Percentiles rank a stretch among this genome's conserved stretches.
These are phyloP conservation scores for Orientallactaga sibirica DNA, from an alignment of 2,797 vertebrate species.

Conservation along the genomic window DNA sequence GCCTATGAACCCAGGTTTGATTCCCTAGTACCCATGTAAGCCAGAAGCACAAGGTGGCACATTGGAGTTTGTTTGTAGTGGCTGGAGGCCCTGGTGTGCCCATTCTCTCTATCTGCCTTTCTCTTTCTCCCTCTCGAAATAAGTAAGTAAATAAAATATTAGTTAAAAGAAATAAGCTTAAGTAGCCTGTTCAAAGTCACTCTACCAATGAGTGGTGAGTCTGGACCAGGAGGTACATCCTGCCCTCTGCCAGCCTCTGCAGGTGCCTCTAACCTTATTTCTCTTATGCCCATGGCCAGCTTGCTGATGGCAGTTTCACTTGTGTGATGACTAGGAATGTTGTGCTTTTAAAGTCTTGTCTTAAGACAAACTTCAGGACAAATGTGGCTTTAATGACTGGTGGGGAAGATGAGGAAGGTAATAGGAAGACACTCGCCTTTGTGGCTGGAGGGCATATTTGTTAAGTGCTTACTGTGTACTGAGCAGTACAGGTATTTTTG, in stretches of 20 bases:
- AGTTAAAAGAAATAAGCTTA: too few relatives aligned
- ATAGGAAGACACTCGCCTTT: background rate
- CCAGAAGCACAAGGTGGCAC: too few relatives aligned
- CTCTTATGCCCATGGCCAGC: background rate
- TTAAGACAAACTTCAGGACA: conserved; percentile 18
- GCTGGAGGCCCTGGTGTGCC: too few relatives aligned
- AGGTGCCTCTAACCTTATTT: background rate
- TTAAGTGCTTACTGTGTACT: background rate
- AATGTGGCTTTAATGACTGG: background rate
- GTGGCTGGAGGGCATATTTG: background rate
- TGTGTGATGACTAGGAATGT: background rate
- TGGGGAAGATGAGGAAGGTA: background rate
- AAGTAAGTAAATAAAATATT: too few relatives aligned
- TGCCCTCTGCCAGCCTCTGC: background rate
- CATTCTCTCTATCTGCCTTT: too few relatives aligned
- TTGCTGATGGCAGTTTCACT: background rate
- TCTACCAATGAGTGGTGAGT: background rate
- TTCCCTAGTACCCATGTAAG: too few relatives aligned
- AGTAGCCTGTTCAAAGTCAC: background rate
- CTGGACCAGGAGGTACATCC: background rate
- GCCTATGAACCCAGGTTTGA: too few relatives aligned
- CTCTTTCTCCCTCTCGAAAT: too few relatives aligned
- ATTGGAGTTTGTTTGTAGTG: too few relatives aligned
- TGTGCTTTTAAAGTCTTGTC: background rate
- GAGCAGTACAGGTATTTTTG: background rate